A percentile compares a stretch with the other conserved stretches of the same genome.
Conservation (phyloP, 23 tunicate genomes). For the Ascidia mentula region DNA sequence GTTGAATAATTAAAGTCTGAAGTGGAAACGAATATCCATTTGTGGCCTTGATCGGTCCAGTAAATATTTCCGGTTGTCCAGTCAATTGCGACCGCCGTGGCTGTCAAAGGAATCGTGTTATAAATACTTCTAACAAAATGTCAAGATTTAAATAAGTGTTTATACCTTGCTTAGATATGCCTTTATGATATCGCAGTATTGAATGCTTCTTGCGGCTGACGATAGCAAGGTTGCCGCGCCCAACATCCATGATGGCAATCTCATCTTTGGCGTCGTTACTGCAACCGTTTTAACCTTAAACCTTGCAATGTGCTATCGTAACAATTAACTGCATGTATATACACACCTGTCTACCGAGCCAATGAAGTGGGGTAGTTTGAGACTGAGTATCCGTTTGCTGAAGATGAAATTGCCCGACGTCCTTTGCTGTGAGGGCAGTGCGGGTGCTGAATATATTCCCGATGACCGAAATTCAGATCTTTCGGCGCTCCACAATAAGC, state of each 20-base stretch:
- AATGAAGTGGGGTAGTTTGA: constrained; percentile 40
- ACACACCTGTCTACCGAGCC: constrained; percentile 28
- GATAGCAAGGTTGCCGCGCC: constrained; percentile 60
- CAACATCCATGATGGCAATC: constrained; percentile 58
- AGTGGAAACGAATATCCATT: constrained; percentile 40
- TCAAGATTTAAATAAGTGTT: neutral
- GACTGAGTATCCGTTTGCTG: constrained; percentile 21
- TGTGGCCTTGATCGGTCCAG: constrained; percentile 58
- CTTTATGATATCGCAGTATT: constrained; percentile 48
- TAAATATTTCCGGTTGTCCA: constrained; percentile 77
- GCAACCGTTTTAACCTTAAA: constrained; percentile 11
- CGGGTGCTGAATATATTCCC: constrained; percentile 36
- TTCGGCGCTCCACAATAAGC: constrained; percentile 17
- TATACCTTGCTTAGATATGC: constrained; percentile 57
- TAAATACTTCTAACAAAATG: neutral
- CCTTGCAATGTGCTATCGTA: too few species aligned
- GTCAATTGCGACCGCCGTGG: constrained; percentile 54
- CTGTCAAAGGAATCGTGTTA: constrained; percentile 6
- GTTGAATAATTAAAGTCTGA: constrained; percentile 31
- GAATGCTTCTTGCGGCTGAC: neutral
- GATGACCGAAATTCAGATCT: neutral
- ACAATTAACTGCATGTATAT: too few species aligned
- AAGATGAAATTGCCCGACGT: neutral
- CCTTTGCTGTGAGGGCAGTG: constrained; percentile 26
- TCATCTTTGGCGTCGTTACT: constrained; percentile 56